These are phyloP conservation scores for Eupithecia inturbata DNA, from an alignment of 2,888 invertebrate genomes.

Conservation along the genomic window DNA sequence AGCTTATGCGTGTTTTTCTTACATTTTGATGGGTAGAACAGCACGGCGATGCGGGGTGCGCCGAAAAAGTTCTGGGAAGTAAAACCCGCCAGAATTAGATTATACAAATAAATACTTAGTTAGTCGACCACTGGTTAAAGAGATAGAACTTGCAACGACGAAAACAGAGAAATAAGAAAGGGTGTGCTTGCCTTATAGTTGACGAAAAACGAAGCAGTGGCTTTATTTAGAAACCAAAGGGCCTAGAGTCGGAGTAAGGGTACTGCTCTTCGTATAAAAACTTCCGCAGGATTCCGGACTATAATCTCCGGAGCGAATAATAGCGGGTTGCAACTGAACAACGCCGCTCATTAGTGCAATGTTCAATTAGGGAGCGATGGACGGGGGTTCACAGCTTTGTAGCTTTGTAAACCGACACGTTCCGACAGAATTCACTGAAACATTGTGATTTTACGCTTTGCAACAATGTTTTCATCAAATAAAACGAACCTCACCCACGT, in stretches of 20 bases:
- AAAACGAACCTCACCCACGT: neutral
- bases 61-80: neutral
- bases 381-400: conserved; percentile 53
- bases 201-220: neutral
- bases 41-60: neutral
- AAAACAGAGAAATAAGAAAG: neutral
- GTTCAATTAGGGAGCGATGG: conserved; percentile 78
- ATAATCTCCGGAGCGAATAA: conserved; percentile 75
- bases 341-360: conserved; percentile 81
- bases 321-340: conserved; percentile 79
- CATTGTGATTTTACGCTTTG: conserved; percentile 51
- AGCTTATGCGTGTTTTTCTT: conserved; percentile 10
- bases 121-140: neutral
- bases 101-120: neutral
- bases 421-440: conserved; percentile 46
- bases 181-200: neutral
- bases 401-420: conserved; percentile 53
- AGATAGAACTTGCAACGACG: neutral
- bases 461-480: conserved; percentile 22
- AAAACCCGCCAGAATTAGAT: neutral
- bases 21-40: neutral
- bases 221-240: neutral
- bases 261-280: conserved; percentile 1
- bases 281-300: conserved; percentile 42
- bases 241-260: neutral